A percentile compares a stretch with the other conserved stretches of the same genome.
These are phyloP conservation scores for Ramazzottius varieornatus DNA, from an alignment of 2,888 invertebrate species.

Conservation along the genomic window DNA sequence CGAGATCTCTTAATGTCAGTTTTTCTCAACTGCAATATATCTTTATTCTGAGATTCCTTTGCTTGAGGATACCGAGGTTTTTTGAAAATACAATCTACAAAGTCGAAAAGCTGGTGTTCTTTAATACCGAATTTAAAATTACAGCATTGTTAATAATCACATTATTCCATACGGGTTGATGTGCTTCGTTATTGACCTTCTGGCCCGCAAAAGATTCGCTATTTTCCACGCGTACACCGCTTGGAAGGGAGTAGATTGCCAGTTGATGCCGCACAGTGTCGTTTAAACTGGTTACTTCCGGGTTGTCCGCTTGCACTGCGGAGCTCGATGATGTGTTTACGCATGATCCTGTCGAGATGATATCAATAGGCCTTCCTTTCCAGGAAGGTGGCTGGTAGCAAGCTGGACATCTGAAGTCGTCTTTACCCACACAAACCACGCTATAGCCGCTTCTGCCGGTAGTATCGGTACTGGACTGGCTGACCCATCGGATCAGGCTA, in stretches of 20 bases:
- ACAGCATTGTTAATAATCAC: neutral
- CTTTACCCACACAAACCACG: neutral
- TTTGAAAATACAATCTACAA: too few relatives aligned
- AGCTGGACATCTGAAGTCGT: neutral
- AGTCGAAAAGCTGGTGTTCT: neutral
- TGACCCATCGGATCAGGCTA: neutral
- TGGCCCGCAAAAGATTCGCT: too few relatives aligned
- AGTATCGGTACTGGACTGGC: too few relatives aligned
- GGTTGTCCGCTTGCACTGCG: too few relatives aligned
- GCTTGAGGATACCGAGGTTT: too few relatives aligned
- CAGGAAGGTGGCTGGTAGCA: neutral
- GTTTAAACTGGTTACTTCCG: too few relatives aligned
- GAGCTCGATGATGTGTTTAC: neutral
- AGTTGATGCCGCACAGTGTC: too few relatives aligned
- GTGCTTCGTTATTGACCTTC: too few relatives aligned
- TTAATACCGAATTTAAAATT: neutral
- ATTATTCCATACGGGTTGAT: too few relatives aligned
- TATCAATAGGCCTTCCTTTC: neutral
- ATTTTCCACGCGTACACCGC: neutral
- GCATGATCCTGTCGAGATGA: neutral
- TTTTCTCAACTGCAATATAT: too few relatives aligned
- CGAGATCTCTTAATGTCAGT: too few relatives aligned
- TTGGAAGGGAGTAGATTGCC: neutral
- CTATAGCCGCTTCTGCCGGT: neutral
- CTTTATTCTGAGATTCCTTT: too few relatives aligned